Conservation (phyloP, 2,113 vertebrate species). For the Poecilia latipinna region DNA sequence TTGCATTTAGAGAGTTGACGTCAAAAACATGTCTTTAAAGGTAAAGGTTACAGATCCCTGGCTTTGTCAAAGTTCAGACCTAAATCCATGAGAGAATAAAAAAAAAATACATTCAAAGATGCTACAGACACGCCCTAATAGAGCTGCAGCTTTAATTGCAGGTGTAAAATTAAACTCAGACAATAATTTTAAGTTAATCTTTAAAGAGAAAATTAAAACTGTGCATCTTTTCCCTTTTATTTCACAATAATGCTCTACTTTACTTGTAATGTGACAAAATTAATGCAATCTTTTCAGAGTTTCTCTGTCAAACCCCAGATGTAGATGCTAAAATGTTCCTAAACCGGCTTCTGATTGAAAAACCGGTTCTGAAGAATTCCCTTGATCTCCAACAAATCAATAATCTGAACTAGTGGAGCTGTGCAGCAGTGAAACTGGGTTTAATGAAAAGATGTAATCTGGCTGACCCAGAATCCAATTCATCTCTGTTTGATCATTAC, state of each 20-base stretch:
- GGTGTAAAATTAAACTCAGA: no score
- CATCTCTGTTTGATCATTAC: constrained; percentile 45
- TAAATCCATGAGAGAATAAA: no score
- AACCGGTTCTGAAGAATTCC: constrained; percentile 3
- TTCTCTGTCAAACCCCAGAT: not conserved
- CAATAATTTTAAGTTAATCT: no score
- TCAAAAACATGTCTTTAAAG: no score
- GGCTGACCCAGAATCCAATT: constrained; percentile 25
- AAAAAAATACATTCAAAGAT: no score
- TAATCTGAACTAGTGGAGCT: not conserved
- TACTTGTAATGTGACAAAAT: not conserved
- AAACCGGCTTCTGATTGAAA: constrained; percentile 17
- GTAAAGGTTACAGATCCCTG: no score
- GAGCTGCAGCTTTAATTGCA: no score
- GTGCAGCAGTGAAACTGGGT: not conserved
- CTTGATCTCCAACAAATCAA: not conserved
- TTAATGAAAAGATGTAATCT: constrained; percentile 13
- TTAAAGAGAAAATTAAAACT: not conserved
- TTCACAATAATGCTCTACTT: not conserved
- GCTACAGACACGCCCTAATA: no score
- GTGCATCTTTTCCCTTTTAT: not conserved
- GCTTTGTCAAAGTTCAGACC: no score
- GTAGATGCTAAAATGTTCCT: not conserved
- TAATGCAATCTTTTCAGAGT: not conserved
- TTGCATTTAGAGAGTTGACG: no score